Evolutionary conservation across 2,888 invertebrate species (phyloP).

Genomic region (Amphipyra berbera): DNA sequence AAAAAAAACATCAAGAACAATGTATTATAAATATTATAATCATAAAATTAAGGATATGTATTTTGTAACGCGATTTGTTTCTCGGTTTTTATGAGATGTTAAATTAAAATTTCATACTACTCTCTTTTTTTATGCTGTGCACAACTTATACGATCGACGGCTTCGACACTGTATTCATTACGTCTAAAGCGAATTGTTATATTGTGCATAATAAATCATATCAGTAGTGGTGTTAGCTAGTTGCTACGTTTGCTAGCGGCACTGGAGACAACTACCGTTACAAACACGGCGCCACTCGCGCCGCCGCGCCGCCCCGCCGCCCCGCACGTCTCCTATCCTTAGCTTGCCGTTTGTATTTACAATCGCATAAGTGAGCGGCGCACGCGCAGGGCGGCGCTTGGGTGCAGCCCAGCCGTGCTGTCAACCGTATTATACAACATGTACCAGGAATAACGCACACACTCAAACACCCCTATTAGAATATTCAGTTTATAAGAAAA

Average conservation of each 20-base stretch:
- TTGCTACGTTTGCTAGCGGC: conserved; percentile 61
- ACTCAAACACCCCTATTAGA: no score
- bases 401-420: conserved; percentile 31
- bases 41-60: conserved; percentile 88
- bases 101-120: conserved; percentile 77
- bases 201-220: conserved; percentile 82
- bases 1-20: conserved; percentile 86
- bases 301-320: conserved; percentile 11
- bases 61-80: conserved; percentile 88
- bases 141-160: conserved; percentile 82
- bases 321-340: no score
- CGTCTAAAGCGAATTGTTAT: conserved; percentile 81
- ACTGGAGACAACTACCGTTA: conserved; percentile 50
- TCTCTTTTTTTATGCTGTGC: conserved; percentile 86
- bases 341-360: no score
- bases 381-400: conserved; percentile 1
- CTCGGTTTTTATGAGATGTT: conserved; percentile 87
- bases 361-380: no score
- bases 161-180: conserved; percentile 79
- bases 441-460: no score
- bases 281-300: conserved; percentile 8
- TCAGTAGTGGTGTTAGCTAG: conserved; percentile 75
- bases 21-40: conserved; percentile 88
- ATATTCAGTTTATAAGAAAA: no score
- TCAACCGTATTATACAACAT: conserved; percentile 66